Conservation (phyloP, 2,797 vertebrate species). For the Chaetophractus vellerosus region DNA sequence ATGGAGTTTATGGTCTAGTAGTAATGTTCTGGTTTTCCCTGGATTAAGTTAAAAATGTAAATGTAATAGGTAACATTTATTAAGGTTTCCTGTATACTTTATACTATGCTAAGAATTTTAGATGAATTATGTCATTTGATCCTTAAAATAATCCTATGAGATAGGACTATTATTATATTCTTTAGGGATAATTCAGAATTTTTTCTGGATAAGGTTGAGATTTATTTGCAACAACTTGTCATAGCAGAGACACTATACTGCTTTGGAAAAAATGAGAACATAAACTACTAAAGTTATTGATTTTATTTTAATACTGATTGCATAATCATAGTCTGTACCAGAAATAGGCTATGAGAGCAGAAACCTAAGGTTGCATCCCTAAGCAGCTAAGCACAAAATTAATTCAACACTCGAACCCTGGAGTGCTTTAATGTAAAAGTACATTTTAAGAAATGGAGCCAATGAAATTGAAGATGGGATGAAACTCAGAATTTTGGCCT, state of each 20-base stretch:
- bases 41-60: no score
- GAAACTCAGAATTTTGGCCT: background rate
- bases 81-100: no score
- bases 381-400: background rate
- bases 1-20: no score
- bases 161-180: no score
- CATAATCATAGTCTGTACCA: background rate
- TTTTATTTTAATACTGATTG: background rate
- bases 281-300: background rate
- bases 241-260: background rate
- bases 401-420: background rate
- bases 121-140: no score
- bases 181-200: background rate
- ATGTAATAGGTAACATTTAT: no score
- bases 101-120: no score
- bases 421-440: background rate
- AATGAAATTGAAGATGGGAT: background rate
- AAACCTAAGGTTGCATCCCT: background rate
- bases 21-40: no score
- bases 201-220: background rate
- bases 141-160: no score
- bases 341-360: background rate
- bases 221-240: background rate
- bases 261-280: background rate
- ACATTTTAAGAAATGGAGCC: background rate